Evolutionary conservation across 2,888 invertebrate genomes (phyloP).

Genomic region (Eurytoma californica): DNA sequence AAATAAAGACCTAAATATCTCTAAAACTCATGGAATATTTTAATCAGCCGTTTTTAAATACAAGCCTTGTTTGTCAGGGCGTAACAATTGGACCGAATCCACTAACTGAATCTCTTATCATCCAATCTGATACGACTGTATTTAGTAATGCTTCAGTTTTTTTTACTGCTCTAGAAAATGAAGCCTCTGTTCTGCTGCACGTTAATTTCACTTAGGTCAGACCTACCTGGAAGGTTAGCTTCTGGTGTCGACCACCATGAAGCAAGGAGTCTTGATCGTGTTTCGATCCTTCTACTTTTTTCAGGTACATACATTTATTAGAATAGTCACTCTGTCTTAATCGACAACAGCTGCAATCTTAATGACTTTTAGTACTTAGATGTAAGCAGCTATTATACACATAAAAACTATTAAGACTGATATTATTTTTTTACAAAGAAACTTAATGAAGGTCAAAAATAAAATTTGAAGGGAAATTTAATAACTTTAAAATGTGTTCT

Average conservation of each 20-base stretch:
- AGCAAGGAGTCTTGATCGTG: slow-evolving; percentile 14
- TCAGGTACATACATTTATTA: background rate
- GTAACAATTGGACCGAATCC: too few species aligned
- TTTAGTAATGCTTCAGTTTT: background rate
- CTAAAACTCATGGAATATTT: too few species aligned
- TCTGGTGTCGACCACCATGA: slow-evolving; percentile 41
- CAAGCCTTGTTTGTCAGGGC: too few species aligned
- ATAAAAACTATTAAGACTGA: too few species aligned
- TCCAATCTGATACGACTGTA: background rate
- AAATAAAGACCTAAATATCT: too few species aligned
- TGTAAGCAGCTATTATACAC: slow-evolving; percentile 6
- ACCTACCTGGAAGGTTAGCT: slow-evolving; percentile 26
- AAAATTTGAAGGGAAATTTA: too few species aligned
- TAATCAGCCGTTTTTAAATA: too few species aligned
- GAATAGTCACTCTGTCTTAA: slow-evolving; percentile 13
- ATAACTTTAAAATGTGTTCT: too few species aligned
- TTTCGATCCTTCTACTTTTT: background rate
- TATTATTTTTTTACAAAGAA: too few species aligned
- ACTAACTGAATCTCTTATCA: background rate
- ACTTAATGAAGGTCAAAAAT: too few species aligned
- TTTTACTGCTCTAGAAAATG: background rate
- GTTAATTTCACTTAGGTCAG: background rate
- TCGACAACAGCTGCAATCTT: slow-evolving; percentile 11
- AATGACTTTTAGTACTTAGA: background rate
- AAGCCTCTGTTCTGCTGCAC: slow-evolving; percentile 1